Conservation (phyloP, 2,888 invertebrate species). For the Patella pellucida region DNA sequence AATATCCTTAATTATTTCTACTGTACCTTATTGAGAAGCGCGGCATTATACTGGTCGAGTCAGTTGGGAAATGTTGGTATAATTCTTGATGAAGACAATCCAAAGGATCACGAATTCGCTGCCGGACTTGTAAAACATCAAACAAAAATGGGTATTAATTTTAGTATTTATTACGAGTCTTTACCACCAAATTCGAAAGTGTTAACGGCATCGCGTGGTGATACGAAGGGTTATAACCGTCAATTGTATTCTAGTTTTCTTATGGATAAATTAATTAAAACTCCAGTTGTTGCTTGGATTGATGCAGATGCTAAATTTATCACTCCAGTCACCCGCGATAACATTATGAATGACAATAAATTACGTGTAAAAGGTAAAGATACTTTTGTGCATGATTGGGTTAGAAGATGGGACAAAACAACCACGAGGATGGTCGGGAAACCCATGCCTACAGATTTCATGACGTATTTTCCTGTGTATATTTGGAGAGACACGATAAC, state of each 20-base stretch:
- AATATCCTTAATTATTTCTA: not conserved
- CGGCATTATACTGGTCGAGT: not conserved
- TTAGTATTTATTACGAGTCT: not conserved
- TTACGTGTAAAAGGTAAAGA: not conserved
- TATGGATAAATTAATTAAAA: not conserved
- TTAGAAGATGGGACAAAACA: not conserved
- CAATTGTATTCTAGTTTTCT: not conserved
- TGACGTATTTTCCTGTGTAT: slow-evolving; percentile 7
- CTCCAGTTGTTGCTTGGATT: not conserved
- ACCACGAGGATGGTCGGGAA: not conserved
- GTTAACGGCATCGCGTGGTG: not conserved
- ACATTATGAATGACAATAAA: not conserved
- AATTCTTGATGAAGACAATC: not conserved
- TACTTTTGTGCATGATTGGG: not conserved
- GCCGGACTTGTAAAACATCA: not conserved
- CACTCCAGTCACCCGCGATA: not conserved
- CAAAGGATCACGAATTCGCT: not conserved
- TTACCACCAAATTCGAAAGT: not conserved
- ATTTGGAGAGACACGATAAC: not conserved
- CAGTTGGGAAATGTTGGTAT: not conserved
- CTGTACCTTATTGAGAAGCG: not conserved
- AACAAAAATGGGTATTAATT: not conserved
- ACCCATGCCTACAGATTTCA: not conserved
- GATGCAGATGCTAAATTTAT: slow-evolving; percentile 1
- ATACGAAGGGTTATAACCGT: not conserved